These are phyloP conservation scores for Macheiramphus alcinus DNA, from an alignment of 2,113 vertebrate genomes.

Conservation along the genomic window DNA sequence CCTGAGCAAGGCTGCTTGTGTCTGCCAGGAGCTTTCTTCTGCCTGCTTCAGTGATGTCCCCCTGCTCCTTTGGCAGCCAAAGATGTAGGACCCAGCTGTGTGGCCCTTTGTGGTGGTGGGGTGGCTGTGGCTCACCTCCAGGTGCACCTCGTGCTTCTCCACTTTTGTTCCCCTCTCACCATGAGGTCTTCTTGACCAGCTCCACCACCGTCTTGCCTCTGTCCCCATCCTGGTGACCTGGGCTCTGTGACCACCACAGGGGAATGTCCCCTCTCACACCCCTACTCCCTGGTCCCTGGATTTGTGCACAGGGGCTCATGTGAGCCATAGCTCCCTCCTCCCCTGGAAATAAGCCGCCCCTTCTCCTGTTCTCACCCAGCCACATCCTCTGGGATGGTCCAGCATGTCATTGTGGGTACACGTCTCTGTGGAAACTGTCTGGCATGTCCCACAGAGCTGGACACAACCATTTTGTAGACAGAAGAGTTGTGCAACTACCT, in stretches of 20 bases:
- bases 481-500: not conserved
- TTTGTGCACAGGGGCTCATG: fast-evolving
- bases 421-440: not conserved
- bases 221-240: not conserved
- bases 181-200: not conserved
- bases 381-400: not conserved
- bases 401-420: not conserved
- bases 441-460: not conserved
- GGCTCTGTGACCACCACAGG: not conserved
- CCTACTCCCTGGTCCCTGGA: not conserved
- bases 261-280: fast-evolving
- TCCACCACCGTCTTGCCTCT: not conserved
- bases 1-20: not conserved
- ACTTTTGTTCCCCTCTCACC: not conserved
- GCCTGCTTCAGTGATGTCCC: not conserved
- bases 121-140: not conserved
- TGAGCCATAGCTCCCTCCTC: not conserved
- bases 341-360: not conserved
- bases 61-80: not conserved
- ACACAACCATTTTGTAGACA: not conserved
- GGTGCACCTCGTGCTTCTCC: not conserved
- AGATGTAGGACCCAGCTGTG: not conserved
- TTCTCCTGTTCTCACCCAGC: not conserved
- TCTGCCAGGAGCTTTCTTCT: not conserved
- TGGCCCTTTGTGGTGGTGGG: not conserved